Conservation (phyloP, 2,797 vertebrate genomes). For the Nasua narica region DNA sequence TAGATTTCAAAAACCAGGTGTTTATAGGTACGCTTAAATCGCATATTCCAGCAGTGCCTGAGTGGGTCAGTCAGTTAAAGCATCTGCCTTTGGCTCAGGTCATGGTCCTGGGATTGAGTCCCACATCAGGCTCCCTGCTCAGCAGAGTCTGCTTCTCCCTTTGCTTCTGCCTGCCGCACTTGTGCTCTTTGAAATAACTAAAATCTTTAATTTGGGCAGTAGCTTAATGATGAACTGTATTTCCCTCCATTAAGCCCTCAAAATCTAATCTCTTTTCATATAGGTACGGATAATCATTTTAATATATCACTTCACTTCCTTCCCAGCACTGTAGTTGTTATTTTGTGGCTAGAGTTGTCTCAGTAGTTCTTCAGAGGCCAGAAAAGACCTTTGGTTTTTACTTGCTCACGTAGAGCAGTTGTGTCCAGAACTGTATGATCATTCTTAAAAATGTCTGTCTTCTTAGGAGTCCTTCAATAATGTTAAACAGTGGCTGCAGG, state of each 20-base stretch:
- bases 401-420: neutral
- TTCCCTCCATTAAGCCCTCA: neutral
- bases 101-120: neutral
- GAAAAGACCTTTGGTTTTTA: neutral
- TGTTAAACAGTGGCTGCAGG: conserved; percentile 99
- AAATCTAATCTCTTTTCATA: neutral
- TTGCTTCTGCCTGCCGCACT: neutral
- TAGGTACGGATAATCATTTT: neutral
- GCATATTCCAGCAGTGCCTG: neutral
- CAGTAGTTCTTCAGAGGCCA: neutral
- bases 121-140: too few species aligned
- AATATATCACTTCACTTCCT: neutral
- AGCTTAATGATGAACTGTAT: neutral
- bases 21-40: neutral
- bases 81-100: neutral
- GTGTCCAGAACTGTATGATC: neutral
- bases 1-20: neutral
- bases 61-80: neutral
- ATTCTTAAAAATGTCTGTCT: conserved; percentile 28
- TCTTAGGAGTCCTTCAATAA: conserved; percentile 98
- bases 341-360: neutral
- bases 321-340: neutral
- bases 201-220: neutral
- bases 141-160: too few species aligned
- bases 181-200: neutral